Evolutionary conservation across 2,888 invertebrate genomes (phyloP).

Genomic region (Perizoma affinitatum): DNA sequence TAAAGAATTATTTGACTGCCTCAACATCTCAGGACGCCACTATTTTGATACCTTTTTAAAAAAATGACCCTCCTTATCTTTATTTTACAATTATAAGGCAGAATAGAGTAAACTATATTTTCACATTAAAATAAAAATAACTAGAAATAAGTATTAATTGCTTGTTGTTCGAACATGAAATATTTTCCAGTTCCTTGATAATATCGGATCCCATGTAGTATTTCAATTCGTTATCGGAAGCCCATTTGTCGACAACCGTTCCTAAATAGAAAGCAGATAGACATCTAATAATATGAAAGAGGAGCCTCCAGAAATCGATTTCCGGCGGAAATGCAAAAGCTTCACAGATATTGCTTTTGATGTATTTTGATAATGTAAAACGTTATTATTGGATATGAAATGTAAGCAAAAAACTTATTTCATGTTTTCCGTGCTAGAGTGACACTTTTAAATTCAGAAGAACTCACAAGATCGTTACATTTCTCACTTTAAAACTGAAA

Average conservation of each 20-base stretch:
- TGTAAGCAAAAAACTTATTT: slow-evolving; percentile 29
- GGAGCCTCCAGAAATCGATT: slow-evolving; percentile 57
- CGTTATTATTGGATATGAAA: slow-evolving; percentile 31
- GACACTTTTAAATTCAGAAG: too few relatives aligned
- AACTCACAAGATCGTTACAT: too few relatives aligned
- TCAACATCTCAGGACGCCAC: too few relatives aligned
- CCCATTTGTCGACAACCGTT: slow-evolving; percentile 43
- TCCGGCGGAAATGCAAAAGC: slow-evolving; percentile 57
- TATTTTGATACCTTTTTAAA: too few relatives aligned
- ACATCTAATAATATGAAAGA: slow-evolving; percentile 51
- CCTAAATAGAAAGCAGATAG: slow-evolving; percentile 42
- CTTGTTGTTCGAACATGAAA: slow-evolving; percentile 4
- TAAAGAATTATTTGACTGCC: too few relatives aligned
- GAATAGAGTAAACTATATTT: too few relatives aligned
- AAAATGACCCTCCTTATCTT: too few relatives aligned
- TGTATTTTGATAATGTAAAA: slow-evolving; percentile 40
- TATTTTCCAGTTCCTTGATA: slow-evolving; percentile 6
- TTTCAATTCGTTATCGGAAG: slow-evolving; percentile 39
- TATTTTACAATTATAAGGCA: too few relatives aligned
- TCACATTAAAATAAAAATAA: too few relatives aligned
- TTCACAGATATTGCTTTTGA: slow-evolving; percentile 52
- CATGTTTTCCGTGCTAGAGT: slow-evolving; percentile 6
- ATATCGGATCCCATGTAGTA: slow-evolving; percentile 28
- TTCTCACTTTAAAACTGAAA: too few relatives aligned
- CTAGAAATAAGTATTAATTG: not conserved